Conservation (phyloP, 2,797 vertebrate species). For the Hydrocynus forskahlii region DNA sequence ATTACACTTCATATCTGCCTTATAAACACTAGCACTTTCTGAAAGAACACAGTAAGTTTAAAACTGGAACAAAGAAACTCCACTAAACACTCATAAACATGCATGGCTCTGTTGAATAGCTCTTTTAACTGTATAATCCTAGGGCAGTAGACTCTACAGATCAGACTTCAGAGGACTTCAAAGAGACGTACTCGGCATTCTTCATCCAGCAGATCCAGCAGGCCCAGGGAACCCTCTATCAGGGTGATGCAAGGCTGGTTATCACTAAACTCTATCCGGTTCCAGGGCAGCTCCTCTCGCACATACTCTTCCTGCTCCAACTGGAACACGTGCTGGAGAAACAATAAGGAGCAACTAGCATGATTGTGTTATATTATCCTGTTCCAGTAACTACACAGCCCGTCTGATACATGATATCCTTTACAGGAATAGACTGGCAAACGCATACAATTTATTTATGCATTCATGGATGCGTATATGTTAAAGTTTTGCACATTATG, state of each 20-base stretch:
- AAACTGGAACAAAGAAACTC: too few species aligned
- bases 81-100: too few species aligned
- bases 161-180: neutral
- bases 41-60: too few species aligned
- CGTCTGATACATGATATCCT: neutral
- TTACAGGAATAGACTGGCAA: neutral
- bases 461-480: too few species aligned
- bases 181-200: conserved; percentile 76
- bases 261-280: conserved; percentile 80
- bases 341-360: neutral
- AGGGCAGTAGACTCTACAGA: neutral
- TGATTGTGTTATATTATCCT: too few species aligned
- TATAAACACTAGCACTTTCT: too few species aligned
- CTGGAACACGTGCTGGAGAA: conserved; percentile 80
- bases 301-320: conserved; percentile 85
- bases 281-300: conserved; percentile 82
- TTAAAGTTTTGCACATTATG: too few species aligned
- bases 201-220: conserved; percentile 83
- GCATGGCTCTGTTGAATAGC: too few species aligned
- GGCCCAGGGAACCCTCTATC: conserved; percentile 78
- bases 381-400: neutral
- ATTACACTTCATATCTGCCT: too few species aligned
- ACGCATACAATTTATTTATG: neutral
- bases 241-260: conserved; percentile 82
- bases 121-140: neutral